Percentiles rank a stretch among this genome's conserved stretches.
Evolutionary conservation across 2,797 vertebrate species (phyloP).

Genomic region (Crocodylus rhombifer): DNA sequence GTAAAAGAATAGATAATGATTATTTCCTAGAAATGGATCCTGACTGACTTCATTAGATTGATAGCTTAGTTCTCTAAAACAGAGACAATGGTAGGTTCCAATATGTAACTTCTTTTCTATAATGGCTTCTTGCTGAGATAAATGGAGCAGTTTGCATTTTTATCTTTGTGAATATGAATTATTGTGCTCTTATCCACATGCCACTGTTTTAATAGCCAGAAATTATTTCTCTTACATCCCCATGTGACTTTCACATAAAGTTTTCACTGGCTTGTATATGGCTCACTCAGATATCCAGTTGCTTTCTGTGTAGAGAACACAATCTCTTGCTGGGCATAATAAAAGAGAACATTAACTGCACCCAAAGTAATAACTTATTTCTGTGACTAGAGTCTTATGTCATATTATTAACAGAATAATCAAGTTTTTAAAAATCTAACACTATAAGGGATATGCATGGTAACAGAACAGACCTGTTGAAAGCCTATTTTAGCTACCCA

Average conservation of each 20-base stretch:
- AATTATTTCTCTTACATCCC: conserved; percentile 7
- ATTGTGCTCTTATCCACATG: neutral
- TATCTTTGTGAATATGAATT: neutral
- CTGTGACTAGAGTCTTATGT: neutral
- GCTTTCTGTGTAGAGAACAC: neutral
- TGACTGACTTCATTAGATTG: conserved; percentile 17
- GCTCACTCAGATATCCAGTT: neutral
- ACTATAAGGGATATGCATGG: neutral
- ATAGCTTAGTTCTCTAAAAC: neutral
- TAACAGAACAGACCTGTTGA: neutral
- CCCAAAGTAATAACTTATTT: neutral
- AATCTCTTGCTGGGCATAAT: neutral
- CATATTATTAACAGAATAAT: neutral
- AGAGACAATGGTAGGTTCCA: neutral
- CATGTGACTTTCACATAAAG: conserved; percentile 1
- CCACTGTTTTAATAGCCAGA: neutral
- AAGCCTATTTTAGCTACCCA: neutral
- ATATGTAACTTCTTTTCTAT: neutral
- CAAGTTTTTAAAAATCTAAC: neutral
- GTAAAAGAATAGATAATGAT: neutral
- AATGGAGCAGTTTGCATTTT: neutral
- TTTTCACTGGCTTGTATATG: neutral
- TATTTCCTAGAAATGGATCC: conserved; percentile 35
- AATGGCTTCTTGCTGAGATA: conserved; percentile 33
- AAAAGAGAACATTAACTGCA: neutral